Evolutionary conservation across 2,797 vertebrate genomes (phyloP), one percentile per base, ranked within the genome.

Genomic region (Benthosema pterotum): DNA sequence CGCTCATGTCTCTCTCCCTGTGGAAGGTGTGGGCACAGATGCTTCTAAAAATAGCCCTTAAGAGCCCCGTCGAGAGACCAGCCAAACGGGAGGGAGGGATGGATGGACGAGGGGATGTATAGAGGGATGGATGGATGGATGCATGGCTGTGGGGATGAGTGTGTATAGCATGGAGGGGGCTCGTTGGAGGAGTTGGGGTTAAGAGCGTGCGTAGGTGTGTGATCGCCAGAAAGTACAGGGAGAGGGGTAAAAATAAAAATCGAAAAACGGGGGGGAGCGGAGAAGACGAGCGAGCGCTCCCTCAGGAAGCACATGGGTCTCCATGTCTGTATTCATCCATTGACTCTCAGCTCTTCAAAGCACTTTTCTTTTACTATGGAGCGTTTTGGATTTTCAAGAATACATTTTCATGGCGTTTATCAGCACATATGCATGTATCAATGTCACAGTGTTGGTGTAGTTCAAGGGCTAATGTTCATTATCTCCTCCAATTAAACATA

Each of bases 41-140:
- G 85, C 72, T 82, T 88, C 89, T 88, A 89, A 84, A 89, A 90
- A 90, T 89, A 89, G 83, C 76, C n/a, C n/a, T 67, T 79, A 84
- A 90, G 83, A 87, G 89, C 84, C 88, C 82, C 82, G 71, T 72
- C 54, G 82, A 85, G 84, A 83, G 81, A 52, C 75, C 70, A 73
- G 79, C 73, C 62, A 83, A 87, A 90, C 86, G 75, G 81, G 81
- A 48, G 22, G 42, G n/a, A 16, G 12, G 52, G 52, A 28, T n/a
- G 52, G n/a, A 16, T 17, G 52, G 52, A 28, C 8, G 52, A 15
- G 28, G 19, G 16, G 12, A 7, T 9, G 47, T 12, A 48, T 28
- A 15, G 15, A 11, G n/a, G 70, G 72, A 57, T 42, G 54, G 59
- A 59, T 13, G 52, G 45, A 59, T 65, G 65, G 18, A 11, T 22